Percentiles rank a stretch among this genome's conserved stretches.
phyloP scores from a whole-genome alignment of 2,888 invertebrate genomes.

The Tetramorium bicarinatum region DNA sequence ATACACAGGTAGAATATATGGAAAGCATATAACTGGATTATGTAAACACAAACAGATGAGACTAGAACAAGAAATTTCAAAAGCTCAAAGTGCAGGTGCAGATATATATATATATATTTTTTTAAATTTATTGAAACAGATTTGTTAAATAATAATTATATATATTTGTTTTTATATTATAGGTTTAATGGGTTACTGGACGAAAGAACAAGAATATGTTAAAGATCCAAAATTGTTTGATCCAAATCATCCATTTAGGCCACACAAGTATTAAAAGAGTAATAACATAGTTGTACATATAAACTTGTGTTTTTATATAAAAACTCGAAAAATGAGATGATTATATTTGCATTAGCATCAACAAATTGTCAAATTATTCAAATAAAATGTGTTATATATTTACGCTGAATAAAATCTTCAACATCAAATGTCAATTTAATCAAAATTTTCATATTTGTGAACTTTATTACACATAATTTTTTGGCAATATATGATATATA shows the following conservation, averaged over 20 bases:
- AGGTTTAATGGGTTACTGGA: conserved; percentile 93
- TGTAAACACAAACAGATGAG: conserved; percentile 93
- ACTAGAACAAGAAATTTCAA: conserved; percentile 91
- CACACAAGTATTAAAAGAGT: conserved; percentile 89
- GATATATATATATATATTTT: not conserved
- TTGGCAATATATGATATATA: no score
- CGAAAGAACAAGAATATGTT: conserved; percentile 93
- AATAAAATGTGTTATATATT: not conserved
- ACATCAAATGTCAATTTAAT: not conserved
- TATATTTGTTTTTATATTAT: conserved; percentile 68
- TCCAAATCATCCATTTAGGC: conserved; percentile 93
- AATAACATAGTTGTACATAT: conserved; percentile 68
- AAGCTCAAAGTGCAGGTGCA: conserved; percentile 91
- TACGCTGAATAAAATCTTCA: not conserved
- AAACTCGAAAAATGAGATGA: not conserved
- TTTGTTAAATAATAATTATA: not conserved
- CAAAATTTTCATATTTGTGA: not conserved
- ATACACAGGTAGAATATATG: conserved; percentile 97
- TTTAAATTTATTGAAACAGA: not conserved
- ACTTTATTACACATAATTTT: no score
- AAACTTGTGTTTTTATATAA: not conserved
- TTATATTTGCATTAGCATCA: not conserved
- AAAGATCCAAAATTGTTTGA: conserved; percentile 97
- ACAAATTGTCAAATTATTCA: not conserved
- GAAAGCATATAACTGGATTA: conserved; percentile 96